Conservation (phyloP, 1,140 invertebrate species). For the Lepidurus packardi region DNA sequence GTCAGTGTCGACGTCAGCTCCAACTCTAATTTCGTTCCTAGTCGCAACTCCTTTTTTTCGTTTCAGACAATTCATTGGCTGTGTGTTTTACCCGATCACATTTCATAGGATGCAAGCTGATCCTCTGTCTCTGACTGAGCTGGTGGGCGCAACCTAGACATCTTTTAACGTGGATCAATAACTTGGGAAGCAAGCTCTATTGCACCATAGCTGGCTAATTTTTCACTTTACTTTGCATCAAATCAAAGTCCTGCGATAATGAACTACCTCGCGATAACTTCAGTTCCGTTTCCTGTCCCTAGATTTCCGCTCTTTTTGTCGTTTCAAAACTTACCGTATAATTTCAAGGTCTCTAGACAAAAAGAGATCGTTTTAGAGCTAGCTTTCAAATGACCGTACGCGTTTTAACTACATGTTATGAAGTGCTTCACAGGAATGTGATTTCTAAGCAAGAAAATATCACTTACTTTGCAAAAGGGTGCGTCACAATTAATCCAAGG, state of each 20-base stretch:
- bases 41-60: slow-evolving; percentile 6
- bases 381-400: no score
- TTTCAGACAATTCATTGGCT: slow-evolving; percentile 13
- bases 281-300: no score
- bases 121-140: neutral
- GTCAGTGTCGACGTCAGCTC: neutral
- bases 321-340: no score
- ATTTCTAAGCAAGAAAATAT: neutral
- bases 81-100: neutral
- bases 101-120: slow-evolving; percentile 19
- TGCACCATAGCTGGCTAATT: neutral
- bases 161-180: slow-evolving; percentile 9
- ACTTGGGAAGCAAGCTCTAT: slow-evolving; percentile 3
- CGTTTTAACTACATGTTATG: no score
- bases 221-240: slow-evolving; percentile 5
- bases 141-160: slow-evolving; percentile 2
- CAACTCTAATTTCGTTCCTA: neutral
- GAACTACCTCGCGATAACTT: no score
- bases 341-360: no score
- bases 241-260: neutral
- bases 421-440: no score
- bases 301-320: no score
- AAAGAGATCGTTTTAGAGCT: no score
- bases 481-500: slow-evolving; percentile 18
- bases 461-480: slow-evolving; percentile 19